A percentile compares a stretch with the other conserved stretches of the same genome.
Evolutionary conservation across 2,113 vertebrate genomes (phyloP).

Genomic region (Morone chrysops): DNA sequence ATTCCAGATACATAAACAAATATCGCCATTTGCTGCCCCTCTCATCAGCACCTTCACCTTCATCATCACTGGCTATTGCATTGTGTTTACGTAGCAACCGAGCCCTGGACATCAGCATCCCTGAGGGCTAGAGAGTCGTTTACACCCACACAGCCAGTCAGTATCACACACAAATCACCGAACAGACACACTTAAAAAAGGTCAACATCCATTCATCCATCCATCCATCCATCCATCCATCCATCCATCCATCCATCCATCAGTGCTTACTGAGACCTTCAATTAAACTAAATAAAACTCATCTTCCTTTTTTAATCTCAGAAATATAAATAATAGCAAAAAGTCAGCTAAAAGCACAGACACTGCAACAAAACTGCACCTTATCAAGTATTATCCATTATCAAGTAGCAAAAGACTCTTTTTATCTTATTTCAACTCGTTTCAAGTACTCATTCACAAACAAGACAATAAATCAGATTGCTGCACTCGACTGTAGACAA

Average conservation of each 20-base stretch:
- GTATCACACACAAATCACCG: constrained; percentile 31
- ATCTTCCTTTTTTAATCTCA: background rate
- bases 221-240: background rate
- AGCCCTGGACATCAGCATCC: constrained; percentile 6
- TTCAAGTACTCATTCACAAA: background rate
- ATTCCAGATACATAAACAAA: background rate
- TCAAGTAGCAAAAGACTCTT: background rate
- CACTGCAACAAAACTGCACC: background rate
- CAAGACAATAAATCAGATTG: no score
- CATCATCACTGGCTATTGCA: background rate
- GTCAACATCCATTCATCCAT: constrained; percentile 8
- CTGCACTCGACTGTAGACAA: background rate
- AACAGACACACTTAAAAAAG: constrained; percentile 19
- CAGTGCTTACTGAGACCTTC: background rate
- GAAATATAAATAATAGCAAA: background rate
- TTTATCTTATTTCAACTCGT: background rate
- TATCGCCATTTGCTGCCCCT: background rate
- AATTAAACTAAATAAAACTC: background rate
- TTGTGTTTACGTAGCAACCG: constrained; percentile 32
- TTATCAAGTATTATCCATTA: background rate
- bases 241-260: no score
- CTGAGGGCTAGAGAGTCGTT: constrained; percentile 1
- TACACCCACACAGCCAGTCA: constrained; percentile 35
- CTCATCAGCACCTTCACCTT: constrained; percentile 8
- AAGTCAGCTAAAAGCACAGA: background rate